Evolutionary conservation across 2,113 vertebrate genomes (phyloP), one percentile per base, ranked within the genome.

Genomic region (Xiphorhynchus elegans): DNA sequence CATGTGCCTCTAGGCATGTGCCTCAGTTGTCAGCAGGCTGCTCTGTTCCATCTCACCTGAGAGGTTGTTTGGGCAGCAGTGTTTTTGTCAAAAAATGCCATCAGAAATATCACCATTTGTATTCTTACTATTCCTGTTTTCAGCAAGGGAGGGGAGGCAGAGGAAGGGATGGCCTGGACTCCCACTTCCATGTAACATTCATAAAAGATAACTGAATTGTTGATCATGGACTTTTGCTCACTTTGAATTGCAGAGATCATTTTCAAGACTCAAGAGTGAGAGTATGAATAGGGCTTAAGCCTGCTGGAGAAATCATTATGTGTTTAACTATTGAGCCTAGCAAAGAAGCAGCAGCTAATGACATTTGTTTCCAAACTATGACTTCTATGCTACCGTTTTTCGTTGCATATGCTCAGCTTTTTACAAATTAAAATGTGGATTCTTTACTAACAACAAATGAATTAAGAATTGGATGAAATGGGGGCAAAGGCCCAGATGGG

Each of bases 1-100:
- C 56, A 3, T 2, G 0, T 31, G 28, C 24, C 21, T 9, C 31
- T n/a, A 25, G 59, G 23, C 56, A 3, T 2, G 0, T 31, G 28
- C 24, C 21, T 9, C 31, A 35, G 42, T 11, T 73, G n/a, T n/a
- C 59, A 63, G 25, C 74, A 55, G 74, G 13, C 42, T 70, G 42
- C 39, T 81, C 33, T 11, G 52, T 33, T n/a, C 37, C 7, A 1
- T 33, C 37, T 44, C 2, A 0, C 24, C 31, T 47, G 33, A 50
- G 40, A 78, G 44, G 23, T 7, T 10, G 12, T 31, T 53, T 42
- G 69, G 66, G 29, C 64, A 78, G 47, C 55, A 84, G 26, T 4
- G 12, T 4, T 56, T 75, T 66, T 37, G 31, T 66, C 40, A 55
- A 56, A 85, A 64, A 5, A 68, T 46, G 7, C 67, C 18, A 2